Evolutionary conservation across 2,113 vertebrate species (phyloP).

Genomic region (Oncorhynchus gorbuscha): DNA sequence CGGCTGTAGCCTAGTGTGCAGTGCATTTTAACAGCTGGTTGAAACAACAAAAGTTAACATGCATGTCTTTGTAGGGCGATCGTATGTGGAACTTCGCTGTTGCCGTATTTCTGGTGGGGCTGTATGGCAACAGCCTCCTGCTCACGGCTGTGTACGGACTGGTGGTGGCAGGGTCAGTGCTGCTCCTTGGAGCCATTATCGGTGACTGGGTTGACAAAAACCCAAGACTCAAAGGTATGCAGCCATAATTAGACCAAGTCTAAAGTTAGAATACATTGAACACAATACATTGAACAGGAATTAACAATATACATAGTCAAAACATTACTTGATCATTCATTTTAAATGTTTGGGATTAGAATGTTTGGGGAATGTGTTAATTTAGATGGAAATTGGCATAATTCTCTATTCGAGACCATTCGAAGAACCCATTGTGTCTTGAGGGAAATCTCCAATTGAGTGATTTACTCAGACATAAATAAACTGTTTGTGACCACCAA

Average conservation of each 20-base stretch:
- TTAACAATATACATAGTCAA: too few relatives aligned
- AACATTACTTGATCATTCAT: background rate
- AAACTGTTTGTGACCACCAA: background rate
- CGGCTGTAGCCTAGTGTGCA: too few relatives aligned
- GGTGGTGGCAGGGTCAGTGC: constrained; percentile 93
- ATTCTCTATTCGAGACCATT: background rate
- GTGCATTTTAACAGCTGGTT: too few relatives aligned
- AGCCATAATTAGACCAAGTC: background rate
- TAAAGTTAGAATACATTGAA: background rate
- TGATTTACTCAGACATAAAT: background rate
- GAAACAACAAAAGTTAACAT: background rate
- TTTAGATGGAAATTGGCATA: background rate
- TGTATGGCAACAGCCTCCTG: constrained; percentile 94
- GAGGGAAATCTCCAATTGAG: background rate
- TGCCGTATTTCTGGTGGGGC: constrained; percentile 92
- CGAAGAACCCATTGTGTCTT: background rate
- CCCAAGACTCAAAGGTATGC: constrained; percentile 88
- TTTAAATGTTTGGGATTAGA: background rate
- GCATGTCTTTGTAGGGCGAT: constrained; percentile 80
- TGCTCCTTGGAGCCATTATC: constrained; percentile 93
- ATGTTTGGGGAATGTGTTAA: too few relatives aligned
- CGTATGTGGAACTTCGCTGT: constrained; percentile 99
- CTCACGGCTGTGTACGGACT: constrained; percentile 95
- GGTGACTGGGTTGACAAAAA: constrained; percentile 99
- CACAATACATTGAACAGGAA: too few relatives aligned